Conservation (phyloP, 2,113 vertebrate genomes). For the Calidris pygmaea region DNA sequence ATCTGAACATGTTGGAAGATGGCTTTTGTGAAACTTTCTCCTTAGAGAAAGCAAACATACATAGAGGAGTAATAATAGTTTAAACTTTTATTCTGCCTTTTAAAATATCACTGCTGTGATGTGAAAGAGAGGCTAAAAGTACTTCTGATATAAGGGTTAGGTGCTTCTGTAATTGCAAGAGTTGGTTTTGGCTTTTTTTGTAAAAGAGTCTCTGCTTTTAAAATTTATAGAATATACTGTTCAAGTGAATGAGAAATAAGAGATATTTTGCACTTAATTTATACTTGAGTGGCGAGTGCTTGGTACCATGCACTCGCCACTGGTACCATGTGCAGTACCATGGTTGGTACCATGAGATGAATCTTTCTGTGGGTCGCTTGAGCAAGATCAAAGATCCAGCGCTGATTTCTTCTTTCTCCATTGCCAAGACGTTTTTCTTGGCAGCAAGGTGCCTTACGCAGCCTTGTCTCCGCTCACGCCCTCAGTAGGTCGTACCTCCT, state of each 20-base stretch:
- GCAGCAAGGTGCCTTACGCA: not conserved
- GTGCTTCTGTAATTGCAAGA: not conserved
- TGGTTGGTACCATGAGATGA: not conserved
- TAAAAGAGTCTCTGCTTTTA: not conserved
- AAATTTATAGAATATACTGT: not conserved
- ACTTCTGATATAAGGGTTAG: not conserved
- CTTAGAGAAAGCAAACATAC: not conserved
- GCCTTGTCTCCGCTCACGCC: not conserved
- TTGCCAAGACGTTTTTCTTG: not conserved
- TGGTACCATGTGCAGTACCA: too few species aligned
- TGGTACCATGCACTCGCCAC: not conserved
- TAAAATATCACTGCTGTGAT: not conserved
- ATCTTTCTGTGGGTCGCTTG: not conserved
- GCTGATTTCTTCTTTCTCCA: not conserved
- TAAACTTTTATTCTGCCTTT: not conserved
- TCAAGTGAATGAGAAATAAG: not conserved
- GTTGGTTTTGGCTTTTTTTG: not conserved
- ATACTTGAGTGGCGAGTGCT: not conserved
- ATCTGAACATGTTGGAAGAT: not conserved
- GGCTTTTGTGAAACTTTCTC: not conserved
- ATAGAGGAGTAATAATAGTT: not conserved
- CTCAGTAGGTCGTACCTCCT: slow-evolving; percentile 2
- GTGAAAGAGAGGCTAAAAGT: not conserved
- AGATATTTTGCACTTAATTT: not conserved
- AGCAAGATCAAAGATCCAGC: not conserved